These are phyloP conservation scores for Neria commutata DNA, from an alignment of 2,888 invertebrate species.

Conservation along the genomic window DNA sequence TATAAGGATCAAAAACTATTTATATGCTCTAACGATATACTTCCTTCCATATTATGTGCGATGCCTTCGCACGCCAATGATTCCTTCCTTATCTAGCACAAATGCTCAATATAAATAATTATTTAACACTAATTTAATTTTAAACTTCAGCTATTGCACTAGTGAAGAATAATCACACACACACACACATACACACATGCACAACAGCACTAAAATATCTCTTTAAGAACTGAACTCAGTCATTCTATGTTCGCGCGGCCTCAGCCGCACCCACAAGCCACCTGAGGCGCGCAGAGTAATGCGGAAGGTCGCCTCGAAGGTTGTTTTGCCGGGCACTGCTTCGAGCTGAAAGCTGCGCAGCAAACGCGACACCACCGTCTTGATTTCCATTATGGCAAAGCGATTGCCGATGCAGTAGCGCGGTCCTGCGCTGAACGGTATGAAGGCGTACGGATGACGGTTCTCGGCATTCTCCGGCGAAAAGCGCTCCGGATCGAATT, in stretches of 20 bases:
- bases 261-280: constrained; percentile 66
- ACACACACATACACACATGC: too few species aligned
- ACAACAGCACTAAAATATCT: too few species aligned
- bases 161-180: too few species aligned
- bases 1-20: too few species aligned
- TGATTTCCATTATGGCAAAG: constrained; percentile 68
- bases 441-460: constrained; percentile 66
- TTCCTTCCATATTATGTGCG: too few species aligned
- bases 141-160: too few species aligned
- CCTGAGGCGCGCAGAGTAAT: constrained; percentile 67
- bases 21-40: too few species aligned
- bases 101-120: too few species aligned
- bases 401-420: constrained; percentile 67
- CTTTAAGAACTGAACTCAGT: not conserved
- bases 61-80: too few species aligned
- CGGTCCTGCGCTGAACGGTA: constrained; percentile 69
- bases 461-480: constrained; percentile 63
- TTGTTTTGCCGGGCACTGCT: constrained; percentile 64
- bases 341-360: constrained; percentile 63
- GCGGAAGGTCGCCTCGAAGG: constrained; percentile 64
- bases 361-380: constrained; percentile 65
- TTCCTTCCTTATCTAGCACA: too few species aligned
- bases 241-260: constrained; percentile 40
- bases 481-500: constrained; percentile 67
- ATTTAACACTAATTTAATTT: too few species aligned